Conservation (phyloP, 2,888 invertebrate genomes). For the Conus canariensis region DNA sequence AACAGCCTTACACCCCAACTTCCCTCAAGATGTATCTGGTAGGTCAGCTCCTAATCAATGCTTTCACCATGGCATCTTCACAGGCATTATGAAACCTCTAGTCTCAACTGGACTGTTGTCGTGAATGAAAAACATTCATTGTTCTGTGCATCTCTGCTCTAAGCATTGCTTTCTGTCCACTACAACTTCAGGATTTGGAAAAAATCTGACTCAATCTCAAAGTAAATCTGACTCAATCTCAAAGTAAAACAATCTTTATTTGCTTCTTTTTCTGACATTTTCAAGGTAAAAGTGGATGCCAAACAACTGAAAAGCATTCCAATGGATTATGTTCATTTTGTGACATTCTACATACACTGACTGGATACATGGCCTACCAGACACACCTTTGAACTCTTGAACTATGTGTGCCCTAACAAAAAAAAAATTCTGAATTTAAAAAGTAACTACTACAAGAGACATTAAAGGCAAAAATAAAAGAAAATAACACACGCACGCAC, state of each 20-base stretch:
- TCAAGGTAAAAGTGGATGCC: not conserved
- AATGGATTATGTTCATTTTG: too few species aligned
- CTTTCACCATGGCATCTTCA: not conserved
- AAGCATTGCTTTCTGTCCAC: not conserved
- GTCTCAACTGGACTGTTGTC: not conserved
- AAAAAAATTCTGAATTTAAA: not conserved
- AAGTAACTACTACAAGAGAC: not conserved
- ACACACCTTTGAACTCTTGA: not conserved
- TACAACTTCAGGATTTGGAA: conserved; percentile 4
- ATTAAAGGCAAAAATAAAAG: not conserved
- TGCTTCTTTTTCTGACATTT: not conserved
- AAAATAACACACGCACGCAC: not conserved
- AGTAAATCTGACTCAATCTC: not conserved
- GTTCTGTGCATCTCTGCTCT: conserved; percentile 19
- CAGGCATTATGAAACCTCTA: not conserved
- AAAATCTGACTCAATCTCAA: not conserved
- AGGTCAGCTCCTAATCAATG: conserved; percentile 7
- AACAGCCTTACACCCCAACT: not conserved
- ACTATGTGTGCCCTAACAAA: not conserved
- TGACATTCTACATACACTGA: not conserved
- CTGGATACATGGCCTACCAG: conserved; percentile 4
- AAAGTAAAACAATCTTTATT: not conserved
- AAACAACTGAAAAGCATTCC: not conserved
- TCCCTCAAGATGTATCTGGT: conserved; percentile 21
- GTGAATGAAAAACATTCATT: too few species aligned